These are phyloP conservation scores for Tricholaema leucomelas DNA, from an alignment of 2,113 vertebrate species.

Conservation along the genomic window DNA sequence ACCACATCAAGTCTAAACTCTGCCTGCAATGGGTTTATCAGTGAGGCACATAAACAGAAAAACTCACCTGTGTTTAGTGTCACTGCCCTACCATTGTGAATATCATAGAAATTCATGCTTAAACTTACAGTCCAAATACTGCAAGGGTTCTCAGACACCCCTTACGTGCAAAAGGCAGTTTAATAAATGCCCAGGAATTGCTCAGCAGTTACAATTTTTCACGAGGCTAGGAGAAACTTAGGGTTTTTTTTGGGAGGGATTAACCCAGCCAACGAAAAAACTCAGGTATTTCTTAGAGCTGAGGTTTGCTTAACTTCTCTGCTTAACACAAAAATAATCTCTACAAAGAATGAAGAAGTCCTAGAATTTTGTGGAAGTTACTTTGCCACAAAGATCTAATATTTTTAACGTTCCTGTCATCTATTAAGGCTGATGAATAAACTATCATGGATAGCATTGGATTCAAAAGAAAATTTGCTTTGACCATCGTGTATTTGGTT, in stretches of 20 bases:
- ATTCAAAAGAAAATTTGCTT: neutral
- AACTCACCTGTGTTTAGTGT: neutral
- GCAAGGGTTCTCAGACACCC: neutral
- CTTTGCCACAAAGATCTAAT: neutral
- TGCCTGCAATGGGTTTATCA: neutral
- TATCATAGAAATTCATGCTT: neutral
- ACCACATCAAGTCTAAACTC: neutral
- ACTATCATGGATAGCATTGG: neutral
- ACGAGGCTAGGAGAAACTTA: neutral
- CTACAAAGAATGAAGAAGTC: neutral
- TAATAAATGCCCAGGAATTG: neutral
- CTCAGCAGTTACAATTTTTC: neutral
- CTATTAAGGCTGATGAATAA: neutral
- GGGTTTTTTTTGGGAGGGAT: neutral
- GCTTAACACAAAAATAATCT: neutral
- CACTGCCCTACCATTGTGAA: neutral
- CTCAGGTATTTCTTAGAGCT: neutral
- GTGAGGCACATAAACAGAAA: neutral
- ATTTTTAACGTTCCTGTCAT: neutral
- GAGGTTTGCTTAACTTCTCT: neutral
- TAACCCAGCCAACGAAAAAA: neutral
- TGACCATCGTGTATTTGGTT: neutral
- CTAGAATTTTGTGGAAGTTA: neutral
- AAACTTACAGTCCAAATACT: neutral
- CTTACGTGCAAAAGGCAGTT: neutral